phyloP scores from a whole-genome alignment of 2,797 vertebrate species.

The Peromyscus eremicus region DNA sequence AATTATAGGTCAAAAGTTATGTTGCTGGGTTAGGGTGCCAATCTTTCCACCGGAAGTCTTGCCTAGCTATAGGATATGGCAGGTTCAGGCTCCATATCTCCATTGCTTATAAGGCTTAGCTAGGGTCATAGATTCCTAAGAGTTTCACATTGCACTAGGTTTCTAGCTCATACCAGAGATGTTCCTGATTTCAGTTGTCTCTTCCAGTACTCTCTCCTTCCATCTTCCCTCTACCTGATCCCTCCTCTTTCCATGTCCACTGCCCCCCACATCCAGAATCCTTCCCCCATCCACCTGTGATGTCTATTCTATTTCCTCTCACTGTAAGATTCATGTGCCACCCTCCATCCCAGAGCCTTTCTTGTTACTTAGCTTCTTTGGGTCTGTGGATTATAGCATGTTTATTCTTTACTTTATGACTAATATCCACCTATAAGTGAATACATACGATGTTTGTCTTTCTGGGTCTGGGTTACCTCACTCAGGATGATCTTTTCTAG shows the following conservation, averaged over 20 bases:
- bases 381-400: not conserved
- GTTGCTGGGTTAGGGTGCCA: not conserved
- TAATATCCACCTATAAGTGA: not conserved
- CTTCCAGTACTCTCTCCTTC: not conserved
- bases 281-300: not conserved
- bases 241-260: not conserved
- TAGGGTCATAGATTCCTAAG: not conserved
- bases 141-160: not conserved
- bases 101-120: not conserved
- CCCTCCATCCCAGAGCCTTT: not conserved
- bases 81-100: not conserved
- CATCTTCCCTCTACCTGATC: not conserved
- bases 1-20: not conserved
- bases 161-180: not conserved
- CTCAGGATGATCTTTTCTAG: no score
- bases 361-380: not conserved
- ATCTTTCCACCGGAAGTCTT: not conserved
- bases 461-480: no score
- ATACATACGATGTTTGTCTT: no score
- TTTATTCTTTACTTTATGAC: not conserved
- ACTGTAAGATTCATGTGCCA: not conserved
- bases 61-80: not conserved
- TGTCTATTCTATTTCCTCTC: not conserved
- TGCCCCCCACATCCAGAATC: not conserved
- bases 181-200: not conserved